phyloP scores from a whole-genome alignment of 2,888 invertebrate species.

The Tipula vernalis region DNA sequence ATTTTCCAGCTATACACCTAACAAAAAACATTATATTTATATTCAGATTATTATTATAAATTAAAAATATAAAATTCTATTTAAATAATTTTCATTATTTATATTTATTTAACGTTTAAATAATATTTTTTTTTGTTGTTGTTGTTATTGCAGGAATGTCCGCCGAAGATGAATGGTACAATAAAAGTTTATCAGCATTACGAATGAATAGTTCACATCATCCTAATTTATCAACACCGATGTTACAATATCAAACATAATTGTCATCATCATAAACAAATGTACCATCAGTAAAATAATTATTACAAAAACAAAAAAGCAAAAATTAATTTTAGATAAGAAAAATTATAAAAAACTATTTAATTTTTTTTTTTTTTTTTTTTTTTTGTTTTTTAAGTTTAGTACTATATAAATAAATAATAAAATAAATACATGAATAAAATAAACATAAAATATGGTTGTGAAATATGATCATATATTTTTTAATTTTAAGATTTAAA shows the following conservation, averaged over 20 bases:
- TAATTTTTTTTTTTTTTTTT: background rate
- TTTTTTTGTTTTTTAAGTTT: background rate
- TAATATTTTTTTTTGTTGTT: background rate
- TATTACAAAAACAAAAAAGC: background rate
- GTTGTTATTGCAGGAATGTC: slow-evolving; percentile 57
- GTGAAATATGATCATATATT: slow-evolving; percentile 4
- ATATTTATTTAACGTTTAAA: background rate
- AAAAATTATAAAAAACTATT: background rate
- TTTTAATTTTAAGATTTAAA: background rate
- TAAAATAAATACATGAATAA: background rate
- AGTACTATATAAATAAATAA: background rate
- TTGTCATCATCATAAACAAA: slow-evolving; percentile 35
- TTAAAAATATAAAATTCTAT: background rate
- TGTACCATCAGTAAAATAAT: background rate
- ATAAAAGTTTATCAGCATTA: slow-evolving; percentile 91
- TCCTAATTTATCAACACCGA: slow-evolving; percentile 88
- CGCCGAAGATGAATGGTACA: slow-evolving; percentile 95
- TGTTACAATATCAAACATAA: slow-evolving; percentile 97
- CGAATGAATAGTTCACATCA: slow-evolving; percentile 95
- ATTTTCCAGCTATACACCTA: background rate
- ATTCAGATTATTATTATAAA: background rate
- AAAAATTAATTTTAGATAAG: background rate
- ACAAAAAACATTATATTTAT: background rate
- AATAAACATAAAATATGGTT: background rate
- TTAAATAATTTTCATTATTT: background rate